Conservation (phyloP, 2,113 vertebrate species). For the Brachypodius melanocephalos region DNA sequence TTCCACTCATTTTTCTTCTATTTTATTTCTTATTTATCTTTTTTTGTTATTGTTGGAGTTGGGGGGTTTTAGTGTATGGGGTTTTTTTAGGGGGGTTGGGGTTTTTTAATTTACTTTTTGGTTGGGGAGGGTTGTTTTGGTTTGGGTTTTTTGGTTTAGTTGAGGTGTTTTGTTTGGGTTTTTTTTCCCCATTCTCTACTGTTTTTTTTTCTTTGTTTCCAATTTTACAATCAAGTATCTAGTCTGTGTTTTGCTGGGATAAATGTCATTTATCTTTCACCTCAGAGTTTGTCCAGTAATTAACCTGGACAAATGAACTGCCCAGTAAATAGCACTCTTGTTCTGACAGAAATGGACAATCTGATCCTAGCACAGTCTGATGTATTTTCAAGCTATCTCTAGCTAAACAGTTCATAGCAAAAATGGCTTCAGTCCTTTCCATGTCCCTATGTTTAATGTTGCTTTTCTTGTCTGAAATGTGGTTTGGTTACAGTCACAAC, state of each 20-base stretch:
- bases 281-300: not conserved
- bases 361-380: not conserved
- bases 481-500: not conserved
- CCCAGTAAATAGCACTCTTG: not conserved
- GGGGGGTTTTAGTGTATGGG: accelerated
- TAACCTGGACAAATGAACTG: not conserved
- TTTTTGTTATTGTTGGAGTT: accelerated
- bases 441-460: not conserved
- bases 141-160: not conserved
- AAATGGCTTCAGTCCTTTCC: not conserved
- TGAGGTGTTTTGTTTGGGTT: not conserved
- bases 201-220: not conserved
- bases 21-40: not conserved
- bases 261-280: not conserved
- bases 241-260: not conserved
- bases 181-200: accelerated
- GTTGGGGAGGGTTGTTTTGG: not conserved
- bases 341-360: not conserved
- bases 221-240: not conserved
- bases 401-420: not conserved
- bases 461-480: not conserved
- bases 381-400: not conserved
- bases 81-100: not conserved
- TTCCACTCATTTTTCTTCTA: not conserved
- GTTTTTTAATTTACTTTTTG: not conserved